Base-by-base conservation (phyloP, 2,113 vertebrate species). In the Tricholaema leucomelas region DNA sequence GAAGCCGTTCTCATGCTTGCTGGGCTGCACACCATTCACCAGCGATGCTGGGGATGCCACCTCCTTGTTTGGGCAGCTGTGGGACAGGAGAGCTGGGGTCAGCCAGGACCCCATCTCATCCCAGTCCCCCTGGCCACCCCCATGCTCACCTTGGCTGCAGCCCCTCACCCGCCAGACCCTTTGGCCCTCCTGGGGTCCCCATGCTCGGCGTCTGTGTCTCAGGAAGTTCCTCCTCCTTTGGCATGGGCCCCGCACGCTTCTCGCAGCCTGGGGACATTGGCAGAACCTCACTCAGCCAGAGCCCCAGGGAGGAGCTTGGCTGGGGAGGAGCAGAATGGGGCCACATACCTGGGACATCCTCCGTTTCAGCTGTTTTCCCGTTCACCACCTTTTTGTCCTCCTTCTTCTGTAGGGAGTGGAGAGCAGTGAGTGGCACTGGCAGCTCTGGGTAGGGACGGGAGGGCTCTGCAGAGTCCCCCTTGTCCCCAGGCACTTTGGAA, bases 1-100 rank as follows among this genome's bases (percentile, higher is more conserved):
- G 81, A 99, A 97, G 89, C 98, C 99, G 0, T 99, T 99, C 96
- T 99, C 98, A 5, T 99, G 98, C 92, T 97, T 98, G 90, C 33
- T 8, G 2, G 98, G 89, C 96, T 98, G 98, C 54, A 99, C 63
- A 1, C 99, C 98, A 1, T 99, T 99, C 85, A 99, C 97, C 87
- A 98, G 96, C 66, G 97, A 80, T 0, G 85, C 96, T 0, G 96
- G 95, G 78, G 96, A 65, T 2, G 74, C 96, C 8, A 84, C 65
- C 67, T 97, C 97, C 83, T 97, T 97, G 66, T 86, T 94, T 0
- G 94, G 86, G 58, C 98, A 83, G 96, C 98, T 99, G 96, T 6
- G 33, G 90, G 86, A 42, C 3, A 3, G 54, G 19, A 58, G 73
- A 50, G 54, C 28, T 14, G 86, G 33, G n/a, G 19, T 91, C 86